Evolutionary conservation across 2,797 vertebrate species (phyloP).

Genomic region (Hafferia zeledoni): DNA sequence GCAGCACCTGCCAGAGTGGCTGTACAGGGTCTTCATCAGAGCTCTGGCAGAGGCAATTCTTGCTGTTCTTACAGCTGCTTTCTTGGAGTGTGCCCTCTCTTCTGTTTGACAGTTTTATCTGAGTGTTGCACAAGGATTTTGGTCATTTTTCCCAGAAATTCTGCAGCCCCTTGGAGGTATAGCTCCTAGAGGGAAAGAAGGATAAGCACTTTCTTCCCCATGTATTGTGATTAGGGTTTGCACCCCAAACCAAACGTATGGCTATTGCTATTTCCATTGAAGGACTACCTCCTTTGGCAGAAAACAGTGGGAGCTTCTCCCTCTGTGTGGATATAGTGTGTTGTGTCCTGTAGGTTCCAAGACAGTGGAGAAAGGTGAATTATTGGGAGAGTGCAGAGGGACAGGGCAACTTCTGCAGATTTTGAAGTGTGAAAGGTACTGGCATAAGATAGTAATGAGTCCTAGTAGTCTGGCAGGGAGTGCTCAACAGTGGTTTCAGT

Average conservation of each 20-base stretch:
- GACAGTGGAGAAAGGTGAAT: neutral
- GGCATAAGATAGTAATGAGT: neutral
- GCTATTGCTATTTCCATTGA: neutral
- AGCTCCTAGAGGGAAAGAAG: neutral
- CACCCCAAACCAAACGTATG: neutral
- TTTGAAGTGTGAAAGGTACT: neutral
- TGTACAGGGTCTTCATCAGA: neutral
- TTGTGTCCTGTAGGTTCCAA: neutral
- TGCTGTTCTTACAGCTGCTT: neutral
- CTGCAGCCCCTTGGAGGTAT: rapidly evolving
- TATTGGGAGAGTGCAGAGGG: neutral
- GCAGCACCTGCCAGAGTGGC: neutral
- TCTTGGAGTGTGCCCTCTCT: neutral
- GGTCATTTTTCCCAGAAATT: neutral
- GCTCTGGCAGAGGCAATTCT: neutral
- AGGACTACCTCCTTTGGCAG: neutral
- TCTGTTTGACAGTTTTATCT: neutral
- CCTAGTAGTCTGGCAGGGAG: neutral
- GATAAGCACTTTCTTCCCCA: neutral
- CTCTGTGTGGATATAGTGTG: neutral
- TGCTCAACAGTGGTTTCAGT: neutral
- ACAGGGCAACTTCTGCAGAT: neutral
- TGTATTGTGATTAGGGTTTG: neutral
- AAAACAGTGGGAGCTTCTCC: neutral
- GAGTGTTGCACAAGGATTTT: neutral